Conservation (phyloP, 2,888 invertebrate genomes). For the Timema cristinae region DNA sequence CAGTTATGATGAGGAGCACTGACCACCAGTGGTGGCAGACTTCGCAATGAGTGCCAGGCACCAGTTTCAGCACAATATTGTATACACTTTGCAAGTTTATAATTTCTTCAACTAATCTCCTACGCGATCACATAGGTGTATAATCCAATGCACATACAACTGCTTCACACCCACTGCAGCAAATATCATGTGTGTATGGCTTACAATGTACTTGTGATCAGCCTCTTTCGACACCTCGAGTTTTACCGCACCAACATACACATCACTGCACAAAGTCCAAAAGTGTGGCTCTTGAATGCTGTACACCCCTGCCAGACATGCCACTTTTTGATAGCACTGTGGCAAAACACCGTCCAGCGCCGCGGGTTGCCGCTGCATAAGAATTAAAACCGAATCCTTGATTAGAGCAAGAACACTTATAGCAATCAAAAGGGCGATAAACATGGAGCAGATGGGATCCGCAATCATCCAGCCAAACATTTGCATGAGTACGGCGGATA, state of each 20-base stretch:
- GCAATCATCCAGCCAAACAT: slow-evolving; percentile 98
- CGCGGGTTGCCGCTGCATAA: slow-evolving; percentile 92
- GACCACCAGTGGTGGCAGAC: slow-evolving; percentile 24
- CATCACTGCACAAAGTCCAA: slow-evolving; percentile 95
- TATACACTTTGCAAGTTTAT: neutral
- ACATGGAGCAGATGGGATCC: slow-evolving; percentile 97
- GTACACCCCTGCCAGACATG: slow-evolving; percentile 86
- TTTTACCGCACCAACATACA: slow-evolving; percentile 89
- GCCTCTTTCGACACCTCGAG: slow-evolving; percentile 91
- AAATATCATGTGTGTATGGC: slow-evolving; percentile 92
- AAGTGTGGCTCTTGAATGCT: slow-evolving; percentile 97
- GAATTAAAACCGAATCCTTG: slow-evolving; percentile 80
- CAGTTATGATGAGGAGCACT: too few relatives aligned
- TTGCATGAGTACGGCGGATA: slow-evolving; percentile 90
- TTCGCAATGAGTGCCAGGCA: slow-evolving; percentile 15
- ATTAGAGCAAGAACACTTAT: slow-evolving; percentile 80
- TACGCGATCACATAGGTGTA: slow-evolving; percentile 63
- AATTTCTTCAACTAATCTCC: neutral
- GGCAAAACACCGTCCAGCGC: slow-evolving; percentile 78
- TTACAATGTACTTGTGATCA: slow-evolving; percentile 88
- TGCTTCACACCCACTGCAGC: slow-evolving; percentile 87
- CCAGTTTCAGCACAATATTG: neutral
- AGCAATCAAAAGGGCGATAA: slow-evolving; percentile 86
- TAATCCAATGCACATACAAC: slow-evolving; percentile 92
- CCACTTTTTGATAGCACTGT: slow-evolving; percentile 84